These are phyloP conservation scores for Drosophila nr. perissopoda DNA, from an alignment of 2,888 invertebrate species.

Conservation along the genomic window DNA sequence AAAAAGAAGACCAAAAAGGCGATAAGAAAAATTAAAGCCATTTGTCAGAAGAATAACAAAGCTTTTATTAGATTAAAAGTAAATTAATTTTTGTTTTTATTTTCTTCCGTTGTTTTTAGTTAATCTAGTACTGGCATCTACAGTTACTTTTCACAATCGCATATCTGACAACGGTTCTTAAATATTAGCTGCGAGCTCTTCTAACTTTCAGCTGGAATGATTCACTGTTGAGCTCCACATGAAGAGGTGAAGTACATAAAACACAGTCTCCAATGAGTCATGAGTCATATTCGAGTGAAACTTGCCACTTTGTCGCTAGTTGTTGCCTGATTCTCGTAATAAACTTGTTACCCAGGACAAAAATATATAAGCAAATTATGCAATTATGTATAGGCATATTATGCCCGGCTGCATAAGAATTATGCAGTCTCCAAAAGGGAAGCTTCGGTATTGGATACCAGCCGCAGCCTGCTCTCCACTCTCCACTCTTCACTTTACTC, in stretches of 20 bases:
- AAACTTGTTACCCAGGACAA: constrained; percentile 28
- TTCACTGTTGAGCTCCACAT: constrained; percentile 15
- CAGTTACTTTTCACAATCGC: constrained; percentile 1
- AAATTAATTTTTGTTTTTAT: not conserved
- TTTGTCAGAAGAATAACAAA: not conserved
- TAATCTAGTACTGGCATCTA: not conserved
- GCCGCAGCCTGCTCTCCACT: constrained; percentile 4
- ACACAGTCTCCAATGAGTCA: constrained; percentile 29
- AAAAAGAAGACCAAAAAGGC: not conserved
- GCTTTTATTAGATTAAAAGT: not conserved
- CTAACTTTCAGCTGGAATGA: constrained; percentile 22
- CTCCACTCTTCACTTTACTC: constrained; percentile 6
- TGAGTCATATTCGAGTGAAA: not conserved
- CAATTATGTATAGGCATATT: constrained; percentile 55
- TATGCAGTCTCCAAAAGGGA: constrained; percentile 33
- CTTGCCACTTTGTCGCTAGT: not conserved
- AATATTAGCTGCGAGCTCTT: not conserved
- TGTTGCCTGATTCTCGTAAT: not conserved
- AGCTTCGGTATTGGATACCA: constrained; percentile 26
- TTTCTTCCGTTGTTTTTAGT: not conserved
- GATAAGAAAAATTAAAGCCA: not conserved
- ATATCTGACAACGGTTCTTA: not conserved
- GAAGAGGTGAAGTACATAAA: not conserved
- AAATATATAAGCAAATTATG: constrained; percentile 71
- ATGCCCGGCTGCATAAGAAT: constrained; percentile 31